Evolutionary conservation across 2,888 invertebrate genomes (phyloP).

Genomic region (Actias luna): DNA sequence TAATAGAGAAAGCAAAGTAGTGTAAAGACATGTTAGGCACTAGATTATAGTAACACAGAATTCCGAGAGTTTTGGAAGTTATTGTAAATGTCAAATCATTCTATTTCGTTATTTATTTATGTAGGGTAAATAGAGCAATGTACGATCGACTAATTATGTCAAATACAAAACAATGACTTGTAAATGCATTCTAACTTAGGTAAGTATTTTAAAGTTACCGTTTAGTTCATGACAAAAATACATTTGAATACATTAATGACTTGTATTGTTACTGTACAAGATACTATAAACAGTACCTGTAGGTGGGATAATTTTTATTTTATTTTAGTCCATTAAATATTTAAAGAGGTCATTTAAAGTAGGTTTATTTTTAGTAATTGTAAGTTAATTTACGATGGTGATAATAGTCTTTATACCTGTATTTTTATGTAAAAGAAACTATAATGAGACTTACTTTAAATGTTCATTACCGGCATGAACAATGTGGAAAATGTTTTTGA

Average conservation of each 20-base stretch:
- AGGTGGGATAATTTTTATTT: too few relatives aligned
- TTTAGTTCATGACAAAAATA: not conserved
- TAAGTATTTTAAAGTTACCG: not conserved
- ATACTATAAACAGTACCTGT: not conserved
- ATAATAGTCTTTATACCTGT: not conserved
- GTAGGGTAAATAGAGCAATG: not conserved
- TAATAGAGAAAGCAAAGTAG: not conserved
- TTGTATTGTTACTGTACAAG: not conserved
- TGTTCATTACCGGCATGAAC: conserved; percentile 60
- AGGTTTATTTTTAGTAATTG: too few relatives aligned
- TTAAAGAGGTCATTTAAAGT: too few relatives aligned
- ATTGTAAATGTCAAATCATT: too few relatives aligned
- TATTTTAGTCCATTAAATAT: too few relatives aligned
- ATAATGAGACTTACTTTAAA: conserved; percentile 60
- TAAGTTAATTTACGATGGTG: too few relatives aligned
- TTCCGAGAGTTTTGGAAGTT: too few relatives aligned
- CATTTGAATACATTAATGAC: not conserved
- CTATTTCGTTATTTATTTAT: not conserved
- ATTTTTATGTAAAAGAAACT: conserved; percentile 9
- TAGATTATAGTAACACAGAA: too few relatives aligned
- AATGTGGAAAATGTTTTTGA: conserved; percentile 59
- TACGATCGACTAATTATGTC: not conserved
- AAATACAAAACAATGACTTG: not conserved
- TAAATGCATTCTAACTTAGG: not conserved
- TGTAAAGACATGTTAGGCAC: too few relatives aligned